Evolutionary conservation across 2,888 invertebrate species (phyloP), one percentile per base, ranked within the genome.

Genomic region (Drosophila leonis): DNA sequence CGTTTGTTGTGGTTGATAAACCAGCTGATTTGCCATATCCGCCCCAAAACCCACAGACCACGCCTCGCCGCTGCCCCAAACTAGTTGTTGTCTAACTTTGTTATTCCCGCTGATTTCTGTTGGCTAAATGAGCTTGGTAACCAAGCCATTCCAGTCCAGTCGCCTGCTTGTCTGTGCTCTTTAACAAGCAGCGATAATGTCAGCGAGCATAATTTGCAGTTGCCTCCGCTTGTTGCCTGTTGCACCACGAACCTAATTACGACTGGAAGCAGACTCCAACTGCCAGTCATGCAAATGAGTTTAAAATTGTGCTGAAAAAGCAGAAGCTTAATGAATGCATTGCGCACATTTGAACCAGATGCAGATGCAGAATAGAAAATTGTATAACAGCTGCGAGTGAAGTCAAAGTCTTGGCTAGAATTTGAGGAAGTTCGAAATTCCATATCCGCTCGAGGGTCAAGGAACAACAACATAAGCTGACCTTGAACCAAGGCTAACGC

Each of bases 1-100:
- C 77, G 70, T 88, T 86, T 88, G 75, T 71, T 83, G 81, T 80
- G 83, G 89, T 83, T 86, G 80, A 75, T 69, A 65, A 68, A 67
- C 67, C 59, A 62, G 52, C 61, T 65, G 73, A 83, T 72, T 88
- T 65, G 59, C 59, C 65, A 65, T 65, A 49, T 61, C 70, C 73
- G 61, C 18, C 12, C 31, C 39, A 12, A 13, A 33, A 18, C 5
- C 27, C 44, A 13, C 24, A n/a, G 44, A 31, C 46, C 31, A 37
- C 59, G 37, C 44, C 27, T 7, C 33, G 13, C 18, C 18, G 18
- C 18, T 12, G 12, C 33, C 35, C n/a, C 13, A 2, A 55, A 49
- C 48, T 27, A 46, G 46, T 49, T 75, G 29, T 61, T 56, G 46
- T 57, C 55, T 56, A 41, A 41, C 42, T 44, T 57, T 64, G 44